These are phyloP conservation scores for Rhopalosiphum maidis DNA, from an alignment of 1,140 invertebrate species.

Conservation along the genomic window DNA sequence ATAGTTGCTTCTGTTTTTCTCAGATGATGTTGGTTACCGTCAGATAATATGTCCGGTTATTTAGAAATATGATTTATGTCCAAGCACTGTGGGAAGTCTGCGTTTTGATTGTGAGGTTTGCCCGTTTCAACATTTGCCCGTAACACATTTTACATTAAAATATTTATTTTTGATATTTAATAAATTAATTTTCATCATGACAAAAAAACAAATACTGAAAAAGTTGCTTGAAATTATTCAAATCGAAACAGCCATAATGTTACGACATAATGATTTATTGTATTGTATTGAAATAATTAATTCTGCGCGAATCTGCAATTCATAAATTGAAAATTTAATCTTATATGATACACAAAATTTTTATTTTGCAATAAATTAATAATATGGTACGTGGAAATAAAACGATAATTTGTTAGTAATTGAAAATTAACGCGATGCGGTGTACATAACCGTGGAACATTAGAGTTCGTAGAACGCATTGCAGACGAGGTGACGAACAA, in stretches of 20 bases:
- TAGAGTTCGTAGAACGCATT: neutral
- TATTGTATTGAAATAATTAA: neutral
- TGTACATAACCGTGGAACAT: neutral
- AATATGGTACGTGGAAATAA: neutral
- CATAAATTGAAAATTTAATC: neutral
- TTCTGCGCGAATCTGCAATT: neutral
- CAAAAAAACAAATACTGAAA: neutral
- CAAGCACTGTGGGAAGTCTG: no score
- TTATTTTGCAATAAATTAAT: neutral
- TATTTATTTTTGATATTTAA: neutral
- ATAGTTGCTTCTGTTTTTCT: no score
- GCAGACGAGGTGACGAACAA: slow-evolving; percentile 17
- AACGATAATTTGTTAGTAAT: slow-evolving; percentile 13
- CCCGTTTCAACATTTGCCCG: no score
- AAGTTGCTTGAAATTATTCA: neutral
- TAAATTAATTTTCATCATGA: neutral
- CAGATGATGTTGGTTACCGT: no score
- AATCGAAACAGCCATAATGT: neutral
- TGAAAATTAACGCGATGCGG: neutral
- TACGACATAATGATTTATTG: neutral
- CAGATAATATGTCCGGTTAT: no score
- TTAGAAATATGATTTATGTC: no score
- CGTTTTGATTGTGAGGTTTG: no score
- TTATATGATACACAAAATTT: neutral
- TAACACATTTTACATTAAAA: neutral